These are phyloP conservation scores for Phylloscopus trochiloides DNA, from an alignment of 2,113 vertebrate genomes.

Conservation along the genomic window DNA sequence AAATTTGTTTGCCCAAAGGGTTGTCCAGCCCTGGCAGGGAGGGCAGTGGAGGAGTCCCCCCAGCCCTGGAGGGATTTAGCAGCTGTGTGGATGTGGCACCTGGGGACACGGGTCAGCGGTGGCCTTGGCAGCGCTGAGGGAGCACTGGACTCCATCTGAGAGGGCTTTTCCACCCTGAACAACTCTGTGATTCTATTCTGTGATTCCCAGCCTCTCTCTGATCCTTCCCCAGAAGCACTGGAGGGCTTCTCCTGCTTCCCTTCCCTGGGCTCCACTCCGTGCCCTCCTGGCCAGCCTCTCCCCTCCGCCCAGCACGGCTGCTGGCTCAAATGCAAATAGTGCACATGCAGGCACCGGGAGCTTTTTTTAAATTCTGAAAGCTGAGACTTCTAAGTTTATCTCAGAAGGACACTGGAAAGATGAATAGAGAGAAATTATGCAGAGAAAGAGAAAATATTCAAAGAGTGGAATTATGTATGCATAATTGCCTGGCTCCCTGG, in stretches of 20 bases:
- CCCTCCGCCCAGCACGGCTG: not conserved
- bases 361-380: conserved; percentile 61
- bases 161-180: not conserved
- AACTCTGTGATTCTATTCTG: not conserved
- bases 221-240: rapidly evolving
- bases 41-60: not conserved
- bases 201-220: not conserved
- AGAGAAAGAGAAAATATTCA: conserved; percentile 70
- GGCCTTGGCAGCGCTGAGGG: not conserved
- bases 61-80: not conserved
- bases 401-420: conserved; percentile 69
- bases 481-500: conserved; percentile 68
- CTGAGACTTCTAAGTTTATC: conserved; percentile 68
- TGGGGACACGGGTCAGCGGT: not conserved
- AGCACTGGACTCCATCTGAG: not conserved
- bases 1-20: too few relatives aligned
- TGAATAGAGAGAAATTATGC: conserved; percentile 69
- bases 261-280: not conserved
- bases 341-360: conserved; percentile 18
- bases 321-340: conserved; percentile 50
- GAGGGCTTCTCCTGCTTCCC: not conserved
- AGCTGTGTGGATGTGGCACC: not conserved
- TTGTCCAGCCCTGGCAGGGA: not conserved
- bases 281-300: not conserved
- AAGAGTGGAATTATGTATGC: conserved; percentile 70